Evolutionary conservation across 2,113 vertebrate genomes (phyloP).

Genomic region (Tautogolabrus adspersus): DNA sequence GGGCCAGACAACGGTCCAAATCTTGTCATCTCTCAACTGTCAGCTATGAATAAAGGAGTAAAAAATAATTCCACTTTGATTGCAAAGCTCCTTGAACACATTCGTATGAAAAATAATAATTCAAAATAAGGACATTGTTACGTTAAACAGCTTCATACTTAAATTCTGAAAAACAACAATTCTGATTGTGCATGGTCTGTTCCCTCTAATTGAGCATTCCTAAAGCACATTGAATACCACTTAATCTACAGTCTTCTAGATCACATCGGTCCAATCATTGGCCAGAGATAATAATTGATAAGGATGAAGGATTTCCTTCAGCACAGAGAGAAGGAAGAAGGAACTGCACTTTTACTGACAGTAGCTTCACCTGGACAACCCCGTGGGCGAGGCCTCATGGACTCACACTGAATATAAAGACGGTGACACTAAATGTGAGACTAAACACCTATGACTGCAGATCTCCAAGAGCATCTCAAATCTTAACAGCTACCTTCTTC

Average conservation of each 20-base stretch:
- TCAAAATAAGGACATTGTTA: no score
- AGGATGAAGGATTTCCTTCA: slow-evolving; percentile 4
- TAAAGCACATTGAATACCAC: not conserved
- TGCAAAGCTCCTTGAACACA: not conserved
- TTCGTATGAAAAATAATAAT: no score
- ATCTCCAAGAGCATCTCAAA: slow-evolving; percentile 6
- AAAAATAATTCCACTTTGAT: no score
- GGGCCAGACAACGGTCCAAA: not conserved
- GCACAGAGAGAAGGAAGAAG: slow-evolving; percentile 62
- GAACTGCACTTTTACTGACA: slow-evolving; percentile 53
- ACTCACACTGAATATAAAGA: slow-evolving; percentile 33
- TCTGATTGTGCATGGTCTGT: not conserved
- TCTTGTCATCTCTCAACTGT: not conserved
- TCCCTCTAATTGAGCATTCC: not conserved
- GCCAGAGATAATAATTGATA: slow-evolving; percentile 16
- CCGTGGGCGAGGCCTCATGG: slow-evolving; percentile 37
- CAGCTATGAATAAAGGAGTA: not conserved
- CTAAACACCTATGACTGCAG: slow-evolving; percentile 19
- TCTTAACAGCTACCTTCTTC: not conserved
- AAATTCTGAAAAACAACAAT: not conserved
- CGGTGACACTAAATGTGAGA: no score
- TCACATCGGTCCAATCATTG: not conserved
- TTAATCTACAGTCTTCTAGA: not conserved
- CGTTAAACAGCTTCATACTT: not conserved
- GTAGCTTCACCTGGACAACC: slow-evolving; percentile 11